A percentile compares a stretch with the other conserved stretches of the same genome.
Evolutionary conservation across 2,113 vertebrate species (phyloP).

Genomic region (Periophthalmodon schlosseri): DNA sequence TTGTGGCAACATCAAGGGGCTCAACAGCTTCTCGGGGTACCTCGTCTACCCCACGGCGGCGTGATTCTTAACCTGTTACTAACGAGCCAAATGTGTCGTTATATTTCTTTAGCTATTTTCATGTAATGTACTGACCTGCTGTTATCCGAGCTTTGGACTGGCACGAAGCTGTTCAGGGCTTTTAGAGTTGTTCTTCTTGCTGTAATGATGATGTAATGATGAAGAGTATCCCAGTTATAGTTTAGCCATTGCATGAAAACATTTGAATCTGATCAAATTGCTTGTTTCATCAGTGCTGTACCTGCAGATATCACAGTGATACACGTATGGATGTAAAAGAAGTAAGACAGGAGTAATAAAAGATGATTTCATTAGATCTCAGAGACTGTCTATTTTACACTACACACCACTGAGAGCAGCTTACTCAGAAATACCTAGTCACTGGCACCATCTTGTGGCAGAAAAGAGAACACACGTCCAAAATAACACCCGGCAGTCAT

Average conservation of each 20-base stretch:
- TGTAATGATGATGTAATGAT: not conserved
- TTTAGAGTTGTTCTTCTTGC: not conserved
- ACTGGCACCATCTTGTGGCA: conserved; percentile 4
- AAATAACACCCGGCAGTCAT: not conserved
- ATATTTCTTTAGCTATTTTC: not conserved
- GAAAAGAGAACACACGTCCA: not conserved
- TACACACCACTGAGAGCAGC: not conserved
- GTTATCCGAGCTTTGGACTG: not conserved
- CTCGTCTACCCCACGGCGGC: conserved; percentile 38
- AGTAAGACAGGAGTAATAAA: not conserved
- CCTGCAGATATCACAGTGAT: not conserved
- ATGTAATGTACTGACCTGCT: not conserved
- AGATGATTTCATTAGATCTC: not conserved
- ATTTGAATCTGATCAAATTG: not conserved
- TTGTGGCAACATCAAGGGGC: conserved; percentile 37
- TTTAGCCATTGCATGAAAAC: not conserved
- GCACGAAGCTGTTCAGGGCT: not conserved
- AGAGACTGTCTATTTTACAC: not conserved
- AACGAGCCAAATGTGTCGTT: not conserved
- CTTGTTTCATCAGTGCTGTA: not conserved
- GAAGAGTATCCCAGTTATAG: not conserved
- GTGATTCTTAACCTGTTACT: not conserved
- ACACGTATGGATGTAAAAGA: not conserved
- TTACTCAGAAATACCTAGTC: not conserved
- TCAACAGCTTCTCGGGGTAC: conserved; percentile 60